Conservation (phyloP, 2,113 vertebrate species). For the Clarias magur region DNA sequence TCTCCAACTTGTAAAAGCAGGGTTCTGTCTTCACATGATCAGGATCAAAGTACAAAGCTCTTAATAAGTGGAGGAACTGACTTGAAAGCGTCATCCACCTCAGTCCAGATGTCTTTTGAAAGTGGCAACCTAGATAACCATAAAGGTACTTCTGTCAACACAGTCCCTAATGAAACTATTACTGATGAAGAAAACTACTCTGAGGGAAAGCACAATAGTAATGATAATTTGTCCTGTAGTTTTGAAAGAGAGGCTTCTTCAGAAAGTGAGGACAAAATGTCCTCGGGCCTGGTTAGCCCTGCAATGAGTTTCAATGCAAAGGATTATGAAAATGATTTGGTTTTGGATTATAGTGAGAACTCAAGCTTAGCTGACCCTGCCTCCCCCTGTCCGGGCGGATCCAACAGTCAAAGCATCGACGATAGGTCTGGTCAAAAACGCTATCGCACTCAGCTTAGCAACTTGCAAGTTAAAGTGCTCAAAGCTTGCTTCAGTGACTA, state of each 20-base stretch:
- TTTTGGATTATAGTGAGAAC: constrained; percentile 91
- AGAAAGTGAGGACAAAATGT: constrained; percentile 84
- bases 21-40: constrained; percentile 77
- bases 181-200: constrained; percentile 84
- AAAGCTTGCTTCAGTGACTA: constrained; percentile 92
- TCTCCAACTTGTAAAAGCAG: constrained; percentile 79
- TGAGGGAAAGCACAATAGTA: constrained; percentile 77
- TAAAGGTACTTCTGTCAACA: constrained; percentile 83
- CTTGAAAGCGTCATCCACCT: constrained; percentile 82
- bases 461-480: constrained; percentile 87
- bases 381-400: constrained; percentile 87
- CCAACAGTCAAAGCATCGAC: constrained; percentile 84
- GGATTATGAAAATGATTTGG: constrained; percentile 91
- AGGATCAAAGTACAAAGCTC: constrained; percentile 80
- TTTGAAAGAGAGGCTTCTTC: constrained; percentile 78
- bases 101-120: constrained; percentile 82
- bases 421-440: constrained; percentile 87
- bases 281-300: constrained; percentile 85
- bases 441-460: constrained; percentile 89
- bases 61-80: constrained; percentile 85
- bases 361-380: constrained; percentile 90
- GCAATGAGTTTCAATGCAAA: constrained; percentile 87
- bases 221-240: constrained; percentile 78
- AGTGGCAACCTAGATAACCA: constrained; percentile 84
- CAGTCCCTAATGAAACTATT: constrained; percentile 80